Evolutionary conservation across 2,113 vertebrate species (phyloP).

Genomic region (Chionis minor): DNA sequence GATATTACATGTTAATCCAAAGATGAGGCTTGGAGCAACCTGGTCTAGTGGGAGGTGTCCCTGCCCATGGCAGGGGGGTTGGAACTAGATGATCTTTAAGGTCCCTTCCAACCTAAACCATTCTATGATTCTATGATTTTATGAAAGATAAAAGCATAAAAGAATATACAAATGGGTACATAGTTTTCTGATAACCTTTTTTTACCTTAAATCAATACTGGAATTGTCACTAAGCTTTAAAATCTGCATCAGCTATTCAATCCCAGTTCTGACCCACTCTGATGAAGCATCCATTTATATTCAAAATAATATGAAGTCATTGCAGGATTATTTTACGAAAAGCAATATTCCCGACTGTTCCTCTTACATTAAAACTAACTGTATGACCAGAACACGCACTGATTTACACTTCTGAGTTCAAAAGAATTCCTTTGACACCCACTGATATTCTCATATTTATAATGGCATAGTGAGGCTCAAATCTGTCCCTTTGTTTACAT

Average conservation of each 20-base stretch:
- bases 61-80: too few relatives aligned
- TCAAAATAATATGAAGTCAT: background rate
- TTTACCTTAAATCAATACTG: background rate
- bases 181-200: background rate
- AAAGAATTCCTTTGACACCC: background rate
- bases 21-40: background rate
- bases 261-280: background rate
- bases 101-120: too few relatives aligned
- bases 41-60: too few relatives aligned
- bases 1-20: background rate
- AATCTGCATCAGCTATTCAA: background rate
- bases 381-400: background rate
- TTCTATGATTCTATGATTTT: too few relatives aligned
- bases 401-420: background rate
- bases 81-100: too few relatives aligned
- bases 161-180: background rate
- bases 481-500: slow-evolving; percentile 2
- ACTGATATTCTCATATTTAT: background rate
- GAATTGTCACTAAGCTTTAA: background rate
- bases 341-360: background rate
- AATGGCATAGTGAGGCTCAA: background rate
- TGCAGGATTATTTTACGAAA: background rate
- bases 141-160: background rate
- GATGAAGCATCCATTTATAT: background rate
- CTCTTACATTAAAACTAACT: background rate